phyloP scores from a whole-genome alignment of 53 echinoderm and acorn worm species.

The Zoroaster sp. region DNA sequence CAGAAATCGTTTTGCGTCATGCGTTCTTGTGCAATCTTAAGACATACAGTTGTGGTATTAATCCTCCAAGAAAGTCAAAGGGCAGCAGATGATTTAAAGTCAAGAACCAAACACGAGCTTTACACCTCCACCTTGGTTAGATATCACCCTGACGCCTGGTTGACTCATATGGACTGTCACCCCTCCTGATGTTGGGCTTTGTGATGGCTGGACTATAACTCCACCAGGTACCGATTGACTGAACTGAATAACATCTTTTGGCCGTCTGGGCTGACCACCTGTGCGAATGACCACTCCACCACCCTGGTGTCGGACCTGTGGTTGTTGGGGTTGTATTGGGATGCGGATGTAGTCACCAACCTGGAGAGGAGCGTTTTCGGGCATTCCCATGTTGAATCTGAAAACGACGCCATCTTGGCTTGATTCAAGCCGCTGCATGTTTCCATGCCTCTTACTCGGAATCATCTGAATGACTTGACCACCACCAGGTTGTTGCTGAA shows the following conservation, averaged over 20 bases:
- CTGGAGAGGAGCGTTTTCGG: slow-evolving; percentile 44
- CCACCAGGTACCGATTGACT: neutral
- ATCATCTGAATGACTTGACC: slow-evolving; percentile 49
- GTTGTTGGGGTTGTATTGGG: slow-evolving; percentile 44
- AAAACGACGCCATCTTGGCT: slow-evolving; percentile 38
- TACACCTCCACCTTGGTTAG: slow-evolving; percentile 31
- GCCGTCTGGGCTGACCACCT: slow-evolving; percentile 28
- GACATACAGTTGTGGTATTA: no score
- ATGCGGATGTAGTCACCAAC: slow-evolving; percentile 59
- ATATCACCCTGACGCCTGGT: slow-evolving; percentile 32
- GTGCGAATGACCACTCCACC: slow-evolving; percentile 44
- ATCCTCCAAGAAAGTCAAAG: neutral
- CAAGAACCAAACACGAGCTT: slow-evolving; percentile 42
- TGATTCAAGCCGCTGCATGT: slow-evolving; percentile 44
- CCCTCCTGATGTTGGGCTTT: neutral
- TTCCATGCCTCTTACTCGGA: slow-evolving; percentile 10
- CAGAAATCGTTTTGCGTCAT: no score
- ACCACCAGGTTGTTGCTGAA: slow-evolving; percentile 24
- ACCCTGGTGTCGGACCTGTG: neutral
- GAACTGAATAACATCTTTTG: neutral
- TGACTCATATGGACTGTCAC: slow-evolving; percentile 37
- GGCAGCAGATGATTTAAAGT: no score
- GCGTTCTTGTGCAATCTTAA: no score
- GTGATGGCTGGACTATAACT: neutral
- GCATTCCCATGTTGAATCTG: slow-evolving; percentile 56